Evolutionary conservation across 2,888 invertebrate species (phyloP).

Genomic region (Cerastoderma edule): DNA sequence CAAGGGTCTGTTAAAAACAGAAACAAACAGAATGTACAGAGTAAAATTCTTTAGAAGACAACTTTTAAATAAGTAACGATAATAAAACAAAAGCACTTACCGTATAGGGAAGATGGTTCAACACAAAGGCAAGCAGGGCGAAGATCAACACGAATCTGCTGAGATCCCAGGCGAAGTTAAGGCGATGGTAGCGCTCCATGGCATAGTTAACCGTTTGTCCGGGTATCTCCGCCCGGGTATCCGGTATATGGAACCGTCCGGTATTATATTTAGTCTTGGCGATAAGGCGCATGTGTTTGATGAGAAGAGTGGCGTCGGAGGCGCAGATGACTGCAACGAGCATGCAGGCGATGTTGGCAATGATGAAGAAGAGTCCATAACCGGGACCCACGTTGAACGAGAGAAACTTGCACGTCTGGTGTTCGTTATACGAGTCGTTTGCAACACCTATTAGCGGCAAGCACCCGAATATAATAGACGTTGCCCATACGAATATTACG

Average conservation of each 20-base stretch:
- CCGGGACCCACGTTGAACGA: conserved; percentile 67
- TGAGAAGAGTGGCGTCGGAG: conserved; percentile 66
- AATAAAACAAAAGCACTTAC: conserved; percentile 70
- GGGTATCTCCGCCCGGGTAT: conserved; percentile 53
- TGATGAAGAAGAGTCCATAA: conserved; percentile 65
- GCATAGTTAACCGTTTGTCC: conserved; percentile 56
- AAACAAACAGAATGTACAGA: no score
- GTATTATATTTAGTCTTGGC: conserved; percentile 72
- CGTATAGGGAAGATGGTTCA: conserved; percentile 70
- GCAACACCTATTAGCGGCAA: conserved; percentile 67
- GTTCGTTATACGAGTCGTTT: conserved; percentile 43
- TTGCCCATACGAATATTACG: conserved; percentile 61
- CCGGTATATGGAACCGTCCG: conserved; percentile 68
- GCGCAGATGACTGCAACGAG: conserved; percentile 64
- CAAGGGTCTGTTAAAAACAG: no score
- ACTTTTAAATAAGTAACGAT: no score
- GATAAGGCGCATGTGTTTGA: conserved; percentile 67
- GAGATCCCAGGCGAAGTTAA: conserved; percentile 73
- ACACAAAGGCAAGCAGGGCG: conserved; percentile 54
- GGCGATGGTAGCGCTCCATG: conserved; percentile 69
- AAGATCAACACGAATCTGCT: conserved; percentile 69
- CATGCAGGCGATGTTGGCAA: conserved; percentile 62
- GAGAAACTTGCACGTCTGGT: conserved; percentile 67
- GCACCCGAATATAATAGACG: conserved; percentile 61
- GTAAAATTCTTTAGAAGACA: no score